Evolutionary conservation across 2,113 vertebrate species (phyloP).

Genomic region (Etheostoma cragini): DNA sequence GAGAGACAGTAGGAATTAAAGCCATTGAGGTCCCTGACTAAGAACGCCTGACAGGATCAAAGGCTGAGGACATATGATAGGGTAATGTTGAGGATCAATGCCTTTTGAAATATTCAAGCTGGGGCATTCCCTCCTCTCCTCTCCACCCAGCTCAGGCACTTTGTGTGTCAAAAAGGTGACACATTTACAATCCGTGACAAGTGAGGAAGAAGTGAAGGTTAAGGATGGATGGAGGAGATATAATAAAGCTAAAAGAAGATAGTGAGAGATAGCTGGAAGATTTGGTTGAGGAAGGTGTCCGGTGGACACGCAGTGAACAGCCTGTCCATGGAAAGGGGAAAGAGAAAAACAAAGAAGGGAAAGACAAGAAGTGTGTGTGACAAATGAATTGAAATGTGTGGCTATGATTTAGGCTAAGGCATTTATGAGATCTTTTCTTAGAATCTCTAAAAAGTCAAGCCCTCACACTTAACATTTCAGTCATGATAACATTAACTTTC

Average conservation of each 20-base stretch:
- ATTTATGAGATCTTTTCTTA: background rate
- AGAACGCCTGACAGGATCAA: slow-evolving; percentile 65
- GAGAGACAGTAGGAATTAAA: slow-evolving; percentile 50
- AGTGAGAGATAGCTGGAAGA: slow-evolving; percentile 4
- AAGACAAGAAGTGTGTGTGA: background rate
- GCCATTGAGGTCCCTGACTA: slow-evolving; percentile 33
- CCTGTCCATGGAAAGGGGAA: background rate
- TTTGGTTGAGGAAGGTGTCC: background rate
- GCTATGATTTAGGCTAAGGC: slow-evolving; percentile 4
- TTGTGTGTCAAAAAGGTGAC: slow-evolving; percentile 57
- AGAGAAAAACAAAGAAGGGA: background rate
- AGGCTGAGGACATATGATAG: slow-evolving; percentile 58
- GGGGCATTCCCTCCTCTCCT: slow-evolving; percentile 40
- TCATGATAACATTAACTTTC: background rate
- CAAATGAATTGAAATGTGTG: background rate
- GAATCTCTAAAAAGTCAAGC: background rate
- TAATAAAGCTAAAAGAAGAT: slow-evolving; percentile 14
- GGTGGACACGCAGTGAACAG: background rate
- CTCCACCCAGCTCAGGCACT: slow-evolving; percentile 23
- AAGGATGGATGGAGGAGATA: slow-evolving; percentile 29
- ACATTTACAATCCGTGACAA: slow-evolving; percentile 39
- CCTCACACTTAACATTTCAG: background rate
- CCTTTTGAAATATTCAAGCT: slow-evolving; percentile 76
- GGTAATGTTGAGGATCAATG: slow-evolving; percentile 63
- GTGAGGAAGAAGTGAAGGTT: slow-evolving; percentile 46